These are phyloP conservation scores for Phylloscopus trochiloides DNA, from an alignment of 2,113 vertebrate species.

Conservation along the genomic window DNA sequence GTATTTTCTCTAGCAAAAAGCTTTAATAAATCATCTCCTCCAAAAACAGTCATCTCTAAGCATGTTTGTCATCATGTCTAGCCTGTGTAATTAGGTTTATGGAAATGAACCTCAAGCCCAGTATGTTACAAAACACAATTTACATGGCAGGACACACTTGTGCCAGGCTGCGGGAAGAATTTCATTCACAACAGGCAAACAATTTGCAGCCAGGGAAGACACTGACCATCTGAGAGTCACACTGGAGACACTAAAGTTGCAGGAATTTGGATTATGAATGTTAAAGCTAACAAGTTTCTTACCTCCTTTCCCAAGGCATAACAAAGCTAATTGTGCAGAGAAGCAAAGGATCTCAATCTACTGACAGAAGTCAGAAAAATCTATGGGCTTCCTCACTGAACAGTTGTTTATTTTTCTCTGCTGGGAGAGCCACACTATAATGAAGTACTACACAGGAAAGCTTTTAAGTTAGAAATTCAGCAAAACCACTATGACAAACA, in stretches of 20 bases:
- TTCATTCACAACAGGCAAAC: background rate
- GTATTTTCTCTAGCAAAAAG: background rate
- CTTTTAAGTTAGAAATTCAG: background rate
- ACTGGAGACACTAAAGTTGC: background rate
- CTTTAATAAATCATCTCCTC: background rate
- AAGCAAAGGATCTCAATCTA: background rate
- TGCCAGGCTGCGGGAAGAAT: background rate
- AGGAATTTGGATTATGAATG: background rate
- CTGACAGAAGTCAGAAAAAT: background rate
- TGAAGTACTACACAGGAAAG: background rate
- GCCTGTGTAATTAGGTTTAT: background rate
- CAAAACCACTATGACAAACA: background rate
- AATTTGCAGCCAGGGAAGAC: background rate
- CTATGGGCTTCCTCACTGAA: background rate
- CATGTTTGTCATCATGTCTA: background rate
- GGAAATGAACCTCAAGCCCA: background rate
- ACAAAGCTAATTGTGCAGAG: background rate
- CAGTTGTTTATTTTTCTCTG: background rate
- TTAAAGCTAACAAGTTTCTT: background rate
- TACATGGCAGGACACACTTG: background rate
- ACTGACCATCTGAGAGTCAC: background rate
- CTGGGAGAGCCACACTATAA: background rate
- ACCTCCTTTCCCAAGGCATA: background rate
- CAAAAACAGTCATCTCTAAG: background rate
- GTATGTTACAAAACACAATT: background rate